Percentiles rank a stretch among this genome's conserved stretches.
These are phyloP conservation scores for Pao palembangensis DNA, from an alignment of 2,113 vertebrate species.

Conservation along the genomic window DNA sequence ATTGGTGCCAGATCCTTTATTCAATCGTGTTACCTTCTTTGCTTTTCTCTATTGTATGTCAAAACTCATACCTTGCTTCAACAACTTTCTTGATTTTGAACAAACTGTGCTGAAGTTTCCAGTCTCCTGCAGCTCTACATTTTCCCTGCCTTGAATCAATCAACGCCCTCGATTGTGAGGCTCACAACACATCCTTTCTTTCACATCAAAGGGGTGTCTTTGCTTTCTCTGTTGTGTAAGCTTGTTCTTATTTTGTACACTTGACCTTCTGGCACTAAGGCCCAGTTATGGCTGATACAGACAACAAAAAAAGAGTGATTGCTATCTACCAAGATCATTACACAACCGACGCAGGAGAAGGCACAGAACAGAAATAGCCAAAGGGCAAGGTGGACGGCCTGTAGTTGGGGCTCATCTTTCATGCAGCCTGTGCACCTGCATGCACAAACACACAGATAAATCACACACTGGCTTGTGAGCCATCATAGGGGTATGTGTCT, in stretches of 20 bases:
- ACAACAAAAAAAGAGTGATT: slow-evolving; percentile 70
- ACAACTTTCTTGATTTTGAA: too few relatives aligned
- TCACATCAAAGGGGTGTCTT: slow-evolving; percentile 61
- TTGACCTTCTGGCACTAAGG: slow-evolving; percentile 68
- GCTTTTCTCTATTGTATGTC: too few relatives aligned
- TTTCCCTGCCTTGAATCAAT: slow-evolving; percentile 61
- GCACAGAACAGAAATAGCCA: slow-evolving; percentile 68
- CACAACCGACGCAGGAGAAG: slow-evolving; percentile 53
- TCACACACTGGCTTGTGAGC: slow-evolving; percentile 10
- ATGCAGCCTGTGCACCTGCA: slow-evolving; percentile 62
- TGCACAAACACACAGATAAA: slow-evolving; percentile 12
- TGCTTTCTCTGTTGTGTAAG: slow-evolving; percentile 62
- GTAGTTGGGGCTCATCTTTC: slow-evolving; percentile 71
- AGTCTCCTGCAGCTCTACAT: slow-evolving; percentile 36
- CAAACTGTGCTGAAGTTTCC: slow-evolving; percentile 14
- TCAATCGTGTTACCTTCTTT: too few relatives aligned
- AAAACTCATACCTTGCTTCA: too few relatives aligned
- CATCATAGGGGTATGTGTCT: slow-evolving; percentile 17
- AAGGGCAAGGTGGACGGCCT: slow-evolving; percentile 73
- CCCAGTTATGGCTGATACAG: slow-evolving; percentile 68
- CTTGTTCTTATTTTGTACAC: slow-evolving; percentile 66
- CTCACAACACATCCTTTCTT: slow-evolving; percentile 38
- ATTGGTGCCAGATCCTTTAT: neutral
- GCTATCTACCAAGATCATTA: slow-evolving; percentile 70
- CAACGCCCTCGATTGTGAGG: slow-evolving; percentile 48